Percentiles rank a stretch among this genome's conserved stretches.
Conservation (phyloP, 2,888 invertebrate genomes). For the Limnephilus auricula region DNA sequence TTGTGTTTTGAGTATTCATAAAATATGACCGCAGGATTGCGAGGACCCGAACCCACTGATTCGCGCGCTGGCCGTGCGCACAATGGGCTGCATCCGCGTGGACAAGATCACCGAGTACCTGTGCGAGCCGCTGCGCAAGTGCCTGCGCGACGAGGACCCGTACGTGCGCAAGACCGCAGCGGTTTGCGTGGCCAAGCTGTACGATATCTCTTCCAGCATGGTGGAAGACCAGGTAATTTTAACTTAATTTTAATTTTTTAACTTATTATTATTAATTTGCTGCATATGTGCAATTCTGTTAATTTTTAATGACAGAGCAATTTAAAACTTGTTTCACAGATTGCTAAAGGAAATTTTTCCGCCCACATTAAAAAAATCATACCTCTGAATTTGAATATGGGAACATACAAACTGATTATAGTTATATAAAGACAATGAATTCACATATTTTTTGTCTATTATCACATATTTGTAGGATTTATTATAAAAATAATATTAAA, state of each 20-base stretch:
- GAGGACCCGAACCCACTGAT: constrained; percentile 99
- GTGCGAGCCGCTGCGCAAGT: constrained; percentile 97
- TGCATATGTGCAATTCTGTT: not conserved
- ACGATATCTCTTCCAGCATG: constrained; percentile 93
- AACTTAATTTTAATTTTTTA: too few relatives aligned
- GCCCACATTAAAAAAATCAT: too few relatives aligned
- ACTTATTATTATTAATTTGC: not conserved
- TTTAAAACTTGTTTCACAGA: too few relatives aligned
- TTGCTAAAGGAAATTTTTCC: too few relatives aligned
- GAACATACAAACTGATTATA: too few relatives aligned
- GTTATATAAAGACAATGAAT: too few relatives aligned
- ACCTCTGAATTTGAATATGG: too few relatives aligned
- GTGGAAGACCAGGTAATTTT: constrained; percentile 76
- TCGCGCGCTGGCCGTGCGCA: constrained; percentile 97
- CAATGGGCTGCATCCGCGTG: constrained; percentile 99
- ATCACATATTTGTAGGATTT: too few relatives aligned
- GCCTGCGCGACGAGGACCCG: constrained; percentile 96
- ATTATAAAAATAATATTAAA: too few relatives aligned
- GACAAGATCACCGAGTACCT: constrained; percentile 99
- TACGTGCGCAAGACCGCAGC: constrained; percentile 99
- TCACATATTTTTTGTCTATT: too few relatives aligned
- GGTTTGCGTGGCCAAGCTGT: constrained; percentile 98
- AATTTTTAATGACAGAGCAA: too few relatives aligned
- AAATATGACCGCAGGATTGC: constrained; percentile 86
- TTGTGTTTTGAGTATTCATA: not conserved